A percentile compares a stretch with the other conserved stretches of the same genome.
These are phyloP conservation scores for Periophthalmodon schlosseri DNA, from an alignment of 2,113 vertebrate species.

Conservation along the genomic window DNA sequence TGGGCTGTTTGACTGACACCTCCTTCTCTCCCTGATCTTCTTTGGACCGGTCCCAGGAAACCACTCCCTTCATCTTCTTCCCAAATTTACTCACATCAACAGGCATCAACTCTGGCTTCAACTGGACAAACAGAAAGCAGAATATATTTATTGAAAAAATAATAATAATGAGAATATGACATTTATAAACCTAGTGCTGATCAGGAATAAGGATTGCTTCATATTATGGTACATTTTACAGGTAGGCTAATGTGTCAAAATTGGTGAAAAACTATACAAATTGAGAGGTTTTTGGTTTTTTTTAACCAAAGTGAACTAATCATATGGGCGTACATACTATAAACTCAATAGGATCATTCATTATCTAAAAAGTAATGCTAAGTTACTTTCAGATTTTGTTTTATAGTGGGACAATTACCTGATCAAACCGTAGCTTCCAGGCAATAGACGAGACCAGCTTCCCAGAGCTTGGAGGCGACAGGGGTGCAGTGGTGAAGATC, in stretches of 20 bases:
- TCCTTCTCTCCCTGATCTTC: constrained; percentile 94
- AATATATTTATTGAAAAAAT: background rate
- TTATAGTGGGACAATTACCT: constrained; percentile 77
- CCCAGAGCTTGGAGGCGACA: constrained; percentile 87
- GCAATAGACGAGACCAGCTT: constrained; percentile 96
- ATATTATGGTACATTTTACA: background rate
- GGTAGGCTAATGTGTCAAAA: background rate
- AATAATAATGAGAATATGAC: background rate
- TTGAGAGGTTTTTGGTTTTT: no score
- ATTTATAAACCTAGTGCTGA: background rate
- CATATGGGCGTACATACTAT: background rate
- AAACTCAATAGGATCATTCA: background rate
- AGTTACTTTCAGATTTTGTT: no score
- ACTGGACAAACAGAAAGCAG: constrained; percentile 62
- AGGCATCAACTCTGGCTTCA: constrained; percentile 92
- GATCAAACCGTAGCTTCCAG: constrained; percentile 91
- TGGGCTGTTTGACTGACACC: constrained; percentile 83
- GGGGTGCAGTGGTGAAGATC: constrained; percentile 87
- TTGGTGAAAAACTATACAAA: no score
- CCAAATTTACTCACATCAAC: constrained; percentile 86
- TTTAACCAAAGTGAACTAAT: background rate
- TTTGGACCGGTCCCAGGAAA: constrained; percentile 89
- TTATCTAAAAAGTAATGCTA: no score
- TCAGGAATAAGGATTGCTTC: background rate
- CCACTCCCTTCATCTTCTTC: constrained; percentile 90